phyloP scores from a whole-genome alignment of 2,797 vertebrate species.

The Trichosurus vulpecula region DNA sequence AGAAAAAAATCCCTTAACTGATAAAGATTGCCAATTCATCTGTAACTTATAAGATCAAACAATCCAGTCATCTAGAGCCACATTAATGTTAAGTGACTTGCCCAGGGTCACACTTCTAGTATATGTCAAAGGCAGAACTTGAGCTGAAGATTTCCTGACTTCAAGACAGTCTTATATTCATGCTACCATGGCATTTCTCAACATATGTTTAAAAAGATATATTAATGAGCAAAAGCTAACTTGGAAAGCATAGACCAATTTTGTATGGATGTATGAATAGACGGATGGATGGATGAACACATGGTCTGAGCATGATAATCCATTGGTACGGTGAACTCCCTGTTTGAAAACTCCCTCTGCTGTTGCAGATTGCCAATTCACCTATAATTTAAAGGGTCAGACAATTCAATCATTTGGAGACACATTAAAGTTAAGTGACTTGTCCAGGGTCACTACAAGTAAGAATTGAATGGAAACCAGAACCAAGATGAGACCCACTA shows the following conservation, averaged over 20 bases:
- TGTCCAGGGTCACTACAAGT: not conserved
- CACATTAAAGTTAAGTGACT: not conserved
- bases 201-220: no score
- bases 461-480: not conserved
- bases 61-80: not conserved
- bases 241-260: no score
- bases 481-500: not conserved
- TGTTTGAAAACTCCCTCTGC: not conserved
- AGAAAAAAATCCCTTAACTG: not conserved
- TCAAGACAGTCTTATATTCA: not conserved
- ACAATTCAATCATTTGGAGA: not conserved
- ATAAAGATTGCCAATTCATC: not conserved
- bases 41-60: not conserved
- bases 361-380: not conserved
- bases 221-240: no score
- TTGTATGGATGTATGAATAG: no score
- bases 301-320: not conserved
- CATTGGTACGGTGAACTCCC: not conserved
- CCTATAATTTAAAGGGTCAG: not conserved
- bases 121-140: not conserved
- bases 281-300: not conserved
- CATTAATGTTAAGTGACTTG: not conserved
- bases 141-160: not conserved
- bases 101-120: not conserved
- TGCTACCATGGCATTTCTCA: no score